phyloP scores from a whole-genome alignment of 1,140 invertebrate genomes.

The Phortica variegata region DNA sequence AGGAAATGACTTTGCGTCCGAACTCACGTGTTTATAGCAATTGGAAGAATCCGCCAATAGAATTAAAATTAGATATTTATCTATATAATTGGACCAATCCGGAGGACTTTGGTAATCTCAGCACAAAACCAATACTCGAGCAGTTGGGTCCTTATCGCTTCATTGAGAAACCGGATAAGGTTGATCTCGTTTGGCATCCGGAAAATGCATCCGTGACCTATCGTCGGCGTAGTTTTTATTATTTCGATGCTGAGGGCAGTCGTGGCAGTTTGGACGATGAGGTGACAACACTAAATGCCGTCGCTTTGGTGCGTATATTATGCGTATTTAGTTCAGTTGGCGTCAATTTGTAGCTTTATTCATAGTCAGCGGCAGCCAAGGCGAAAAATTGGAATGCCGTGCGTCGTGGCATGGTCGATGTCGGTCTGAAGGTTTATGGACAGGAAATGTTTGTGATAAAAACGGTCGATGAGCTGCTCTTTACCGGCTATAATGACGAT shows the following conservation, averaged over 20 bases:
- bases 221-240: slow-evolving; percentile 71
- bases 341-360: slow-evolving; percentile 12
- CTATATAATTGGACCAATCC: slow-evolving; percentile 84
- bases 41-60: slow-evolving; percentile 75
- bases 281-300: slow-evolving; percentile 78
- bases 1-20: slow-evolving; percentile 66
- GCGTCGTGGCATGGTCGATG: slow-evolving; percentile 62
- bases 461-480: slow-evolving; percentile 71
- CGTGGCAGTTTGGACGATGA: slow-evolving; percentile 73
- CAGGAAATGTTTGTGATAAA: slow-evolving; percentile 65
- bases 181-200: slow-evolving; percentile 69
- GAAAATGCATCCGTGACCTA: slow-evolving; percentile 82
- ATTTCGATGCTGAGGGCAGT: slow-evolving; percentile 72
- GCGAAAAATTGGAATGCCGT: slow-evolving; percentile 61
- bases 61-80: slow-evolving; percentile 74
- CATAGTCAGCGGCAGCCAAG: slow-evolving; percentile 70
- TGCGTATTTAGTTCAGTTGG: neutral
- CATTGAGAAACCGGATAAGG: slow-evolving; percentile 69
- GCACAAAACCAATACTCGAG: slow-evolving; percentile 65
- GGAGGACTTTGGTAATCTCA: slow-evolving; percentile 59
- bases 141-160: slow-evolving; percentile 75
- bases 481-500: slow-evolving; percentile 73
- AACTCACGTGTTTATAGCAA: slow-evolving; percentile 65
- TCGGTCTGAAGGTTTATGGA: slow-evolving; percentile 59
- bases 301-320: slow-evolving; percentile 72